Evolutionary conservation across 2,888 invertebrate species (phyloP), one percentile per base, ranked within the genome.

Genomic region (Ommatoiulus sabulosus): DNA sequence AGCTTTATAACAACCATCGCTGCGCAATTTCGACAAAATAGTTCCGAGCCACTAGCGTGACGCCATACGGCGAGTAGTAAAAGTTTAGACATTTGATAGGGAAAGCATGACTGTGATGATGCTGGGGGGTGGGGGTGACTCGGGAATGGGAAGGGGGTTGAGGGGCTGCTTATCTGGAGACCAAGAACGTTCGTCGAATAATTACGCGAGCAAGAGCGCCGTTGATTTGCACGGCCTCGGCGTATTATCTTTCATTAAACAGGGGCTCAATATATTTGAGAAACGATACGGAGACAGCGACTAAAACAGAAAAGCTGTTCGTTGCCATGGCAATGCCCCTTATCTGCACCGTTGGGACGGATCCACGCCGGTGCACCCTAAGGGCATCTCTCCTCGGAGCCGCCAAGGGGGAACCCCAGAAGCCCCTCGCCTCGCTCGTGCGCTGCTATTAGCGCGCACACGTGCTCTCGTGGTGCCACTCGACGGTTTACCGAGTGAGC

Each of bases 191-290:
- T 72, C 72, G 72, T 24, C 80, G 24, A 80, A 80, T 80, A 80
- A 80, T 80, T 80, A 80, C 80, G 15, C 35, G 80, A 72, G 72
- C 35, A 52, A 52, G 52, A 17, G 52, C 12, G 17, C 52, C 52
- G 52, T 52, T 12, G 24, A 72, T 72, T 72, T 72, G 72, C 80
- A 80, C 80, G 80, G 80, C 80, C 80, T 35, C 80, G 35, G 7
- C 10, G 80, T 35, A 80, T 80, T 80, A 80, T 80, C 80, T 80
- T 80, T 80, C 80, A 80, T 80, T 80, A 80, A 80, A 80, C 80
- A 80, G 80, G 80, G 80, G 35, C 80, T 80, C 35, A 24, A 72
- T 35, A 80, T 80, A 80, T 35, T 80, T 80, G 80, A 80, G 80
- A 80, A 80, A 80, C 80, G 80, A 80, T 80, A 80, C 35, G 35